Evolutionary conservation across 2,797 vertebrate species (phyloP).

Genomic region (Lacerta bilineata): DNA sequence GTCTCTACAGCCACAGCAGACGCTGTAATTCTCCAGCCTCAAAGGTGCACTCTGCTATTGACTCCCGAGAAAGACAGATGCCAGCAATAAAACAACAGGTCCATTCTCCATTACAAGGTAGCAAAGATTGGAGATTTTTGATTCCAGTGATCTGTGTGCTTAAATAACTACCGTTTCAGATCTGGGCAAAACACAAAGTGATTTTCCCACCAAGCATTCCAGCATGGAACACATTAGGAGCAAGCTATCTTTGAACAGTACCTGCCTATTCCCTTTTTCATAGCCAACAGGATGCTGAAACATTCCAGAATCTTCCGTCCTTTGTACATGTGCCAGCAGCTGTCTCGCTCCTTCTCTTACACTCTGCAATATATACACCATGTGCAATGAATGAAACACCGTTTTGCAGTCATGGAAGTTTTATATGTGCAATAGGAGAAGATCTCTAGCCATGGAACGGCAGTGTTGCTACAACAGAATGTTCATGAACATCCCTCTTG

Average conservation of each 20-base stretch:
- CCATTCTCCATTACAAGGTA: constrained; percentile 74
- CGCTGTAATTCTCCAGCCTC: no score
- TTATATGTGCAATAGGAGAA: background rate
- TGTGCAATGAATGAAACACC: background rate
- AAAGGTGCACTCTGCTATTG: no score
- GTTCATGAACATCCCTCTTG: background rate
- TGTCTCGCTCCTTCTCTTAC: constrained; percentile 34
- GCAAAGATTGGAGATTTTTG: constrained; percentile 71
- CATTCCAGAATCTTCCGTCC: constrained; percentile 64
- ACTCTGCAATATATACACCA: background rate
- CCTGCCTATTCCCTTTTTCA: constrained; percentile 73
- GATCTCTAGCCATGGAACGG: background rate
- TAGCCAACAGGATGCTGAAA: constrained; percentile 70
- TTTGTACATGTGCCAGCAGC: constrained; percentile 58
- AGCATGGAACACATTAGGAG: constrained; percentile 64
- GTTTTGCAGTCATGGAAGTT: background rate
- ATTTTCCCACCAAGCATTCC: constrained; percentile 70
- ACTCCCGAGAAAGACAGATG: no score
- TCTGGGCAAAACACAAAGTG: constrained; percentile 71
- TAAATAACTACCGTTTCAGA: constrained; percentile 74
- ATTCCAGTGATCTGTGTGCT: constrained; percentile 75
- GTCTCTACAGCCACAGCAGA: no score
- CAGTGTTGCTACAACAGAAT: background rate
- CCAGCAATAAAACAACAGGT: no score
- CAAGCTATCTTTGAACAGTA: constrained; percentile 72